Evolutionary conservation across 2,888 invertebrate species (phyloP).

Genomic region (Drosophila percnosoma): DNA sequence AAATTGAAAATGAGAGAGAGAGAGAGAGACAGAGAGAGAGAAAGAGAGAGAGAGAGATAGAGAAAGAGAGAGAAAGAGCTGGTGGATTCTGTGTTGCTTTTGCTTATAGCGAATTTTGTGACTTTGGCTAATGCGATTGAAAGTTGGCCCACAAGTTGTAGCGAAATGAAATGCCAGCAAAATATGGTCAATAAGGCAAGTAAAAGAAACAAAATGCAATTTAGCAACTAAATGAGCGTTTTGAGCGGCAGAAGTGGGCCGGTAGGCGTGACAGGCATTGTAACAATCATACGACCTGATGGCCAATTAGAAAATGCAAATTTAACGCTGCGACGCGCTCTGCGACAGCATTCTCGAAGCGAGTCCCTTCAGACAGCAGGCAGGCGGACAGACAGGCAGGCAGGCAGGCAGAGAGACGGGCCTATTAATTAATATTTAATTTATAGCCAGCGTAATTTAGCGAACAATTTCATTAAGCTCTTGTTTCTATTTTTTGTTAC

Average conservation of each 20-base stretch:
- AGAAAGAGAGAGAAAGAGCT: not conserved
- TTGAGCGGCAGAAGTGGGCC: not conserved
- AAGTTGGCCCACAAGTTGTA: not conserved
- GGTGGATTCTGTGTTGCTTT: conserved; percentile 1
- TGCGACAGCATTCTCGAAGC: conserved; percentile 13
- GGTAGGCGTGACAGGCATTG: conserved; percentile 18
- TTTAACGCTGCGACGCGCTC: conserved; percentile 47
- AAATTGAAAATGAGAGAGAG: not conserved
- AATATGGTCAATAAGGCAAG: conserved; percentile 41
- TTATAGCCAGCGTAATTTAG: conserved; percentile 60
- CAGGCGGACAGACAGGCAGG: not conserved
- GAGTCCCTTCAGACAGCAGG: conserved; percentile 19
- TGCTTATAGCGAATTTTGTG: conserved; percentile 8
- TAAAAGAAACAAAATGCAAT: conserved; percentile 60
- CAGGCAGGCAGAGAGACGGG: conserved; percentile 14
- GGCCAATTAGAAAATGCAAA: conserved; percentile 74
- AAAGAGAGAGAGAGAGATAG: not conserved
- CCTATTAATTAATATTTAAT: conserved; percentile 79
- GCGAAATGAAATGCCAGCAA: conserved; percentile 28
- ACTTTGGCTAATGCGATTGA: conserved; percentile 15
- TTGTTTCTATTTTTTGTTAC: not conserved
- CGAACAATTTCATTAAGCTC: conserved; percentile 49
- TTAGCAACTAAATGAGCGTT: conserved; percentile 29
- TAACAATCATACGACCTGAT: conserved; percentile 63
- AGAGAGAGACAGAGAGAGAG: not conserved